These are phyloP conservation scores for Lasioglossum pauxillum DNA, from an alignment of 2,888 invertebrate genomes.

Conservation along the genomic window DNA sequence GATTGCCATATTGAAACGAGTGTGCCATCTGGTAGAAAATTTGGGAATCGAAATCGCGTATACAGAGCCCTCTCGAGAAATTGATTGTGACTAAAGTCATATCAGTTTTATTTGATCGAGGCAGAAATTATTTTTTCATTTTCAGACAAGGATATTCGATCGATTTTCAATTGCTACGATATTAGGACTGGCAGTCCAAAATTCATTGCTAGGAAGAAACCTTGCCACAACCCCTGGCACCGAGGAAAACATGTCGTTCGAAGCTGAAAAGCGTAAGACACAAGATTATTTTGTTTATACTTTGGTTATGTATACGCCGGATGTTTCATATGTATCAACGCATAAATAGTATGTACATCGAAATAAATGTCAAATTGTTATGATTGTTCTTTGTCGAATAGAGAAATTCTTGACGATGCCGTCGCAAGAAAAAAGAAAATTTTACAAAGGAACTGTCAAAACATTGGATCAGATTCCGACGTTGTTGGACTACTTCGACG, in stretches of 20 bases:
- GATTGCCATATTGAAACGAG: not conserved
- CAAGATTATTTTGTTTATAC: conserved; percentile 28
- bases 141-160: conserved; percentile 56
- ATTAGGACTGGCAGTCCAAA: conserved; percentile 16
- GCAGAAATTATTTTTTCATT: conserved; percentile 60
- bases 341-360: not conserved
- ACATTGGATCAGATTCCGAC: conserved; percentile 85
- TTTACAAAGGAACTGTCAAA: conserved; percentile 84
- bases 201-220: conserved; percentile 23
- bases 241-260: conserved; percentile 71
- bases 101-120: conserved; percentile 25
- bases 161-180: conserved; percentile 30
- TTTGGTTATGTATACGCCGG: conserved; percentile 37
- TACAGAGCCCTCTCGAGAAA: not conserved
- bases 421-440: conserved; percentile 86
- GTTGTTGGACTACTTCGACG: conserved; percentile 86
- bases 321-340: not conserved
- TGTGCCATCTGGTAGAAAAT: not conserved
- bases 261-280: conserved; percentile 76
- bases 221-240: conserved; percentile 20
- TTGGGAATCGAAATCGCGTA: not conserved
- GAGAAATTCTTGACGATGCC: conserved; percentile 86
- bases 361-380: not conserved
- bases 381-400: conserved; percentile 54
- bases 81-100: not conserved